Percentiles rank a stretch among this genome's conserved stretches.
Conservation (phyloP, 2,113 vertebrate genomes). For the Cariama cristata region DNA sequence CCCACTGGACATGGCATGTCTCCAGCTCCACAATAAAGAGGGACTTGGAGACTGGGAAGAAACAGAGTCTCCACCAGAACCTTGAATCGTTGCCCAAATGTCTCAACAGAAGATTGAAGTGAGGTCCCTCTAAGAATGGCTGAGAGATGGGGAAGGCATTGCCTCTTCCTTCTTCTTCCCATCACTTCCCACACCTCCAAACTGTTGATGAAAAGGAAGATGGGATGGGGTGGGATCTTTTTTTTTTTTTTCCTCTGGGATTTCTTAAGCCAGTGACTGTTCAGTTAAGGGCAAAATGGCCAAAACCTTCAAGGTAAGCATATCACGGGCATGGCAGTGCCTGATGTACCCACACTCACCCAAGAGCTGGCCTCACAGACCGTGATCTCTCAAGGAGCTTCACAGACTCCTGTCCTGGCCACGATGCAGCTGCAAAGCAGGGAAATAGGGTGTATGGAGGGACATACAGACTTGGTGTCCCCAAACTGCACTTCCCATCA, state of each 20-base stretch:
- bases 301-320: background rate
- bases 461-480: background rate
- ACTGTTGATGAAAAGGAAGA: background rate
- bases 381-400: background rate
- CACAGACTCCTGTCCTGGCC: background rate
- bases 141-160: background rate
- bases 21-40: background rate
- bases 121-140: background rate
- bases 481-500: background rate
- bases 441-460: accelerated
- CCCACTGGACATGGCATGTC: background rate
- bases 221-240: no score
- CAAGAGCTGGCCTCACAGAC: accelerated
- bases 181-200: accelerated
- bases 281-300: background rate
- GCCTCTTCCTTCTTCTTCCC: background rate
- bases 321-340: accelerated
- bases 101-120: background rate
- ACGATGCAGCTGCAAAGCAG: background rate
- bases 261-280: background rate
- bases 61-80: background rate
- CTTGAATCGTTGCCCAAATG: background rate
- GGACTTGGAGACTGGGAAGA: background rate
- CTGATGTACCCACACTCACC: accelerated
- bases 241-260: background rate